Evolutionary conservation across 2,113 vertebrate genomes (phyloP), one percentile per base, ranked within the genome.

Genomic region (Cyprinodon brontotheroides): DNA sequence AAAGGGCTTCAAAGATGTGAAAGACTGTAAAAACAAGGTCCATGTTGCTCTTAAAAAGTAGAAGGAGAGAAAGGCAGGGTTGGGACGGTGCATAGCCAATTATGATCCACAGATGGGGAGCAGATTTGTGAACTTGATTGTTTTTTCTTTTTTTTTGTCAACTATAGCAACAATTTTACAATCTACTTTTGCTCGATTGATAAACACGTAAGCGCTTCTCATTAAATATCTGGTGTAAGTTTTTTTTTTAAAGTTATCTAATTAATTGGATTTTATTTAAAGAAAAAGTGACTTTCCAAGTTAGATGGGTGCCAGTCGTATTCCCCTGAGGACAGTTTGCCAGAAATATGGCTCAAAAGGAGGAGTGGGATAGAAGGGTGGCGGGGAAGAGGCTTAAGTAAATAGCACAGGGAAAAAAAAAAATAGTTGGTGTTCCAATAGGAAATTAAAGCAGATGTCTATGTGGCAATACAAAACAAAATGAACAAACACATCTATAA

Each of bases 331-430:
- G 73, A 62, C 67, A 29, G 68, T 82, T 82, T 92, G 85, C 91
- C 90, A 63, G 70, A 29, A 29, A 68, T 59, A 88, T 90, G 90
- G 89, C 91, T 59, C 7, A 17, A 63, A 71, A 77, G 60, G 67
- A 77, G 78, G 65, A 37, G 72, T 40, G 43, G 45, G 48, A 29
- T 20, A 2, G 39, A 12, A 15, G 47, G 43, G 40, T 12, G 14
- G 17, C 13, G 13, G 22, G 57, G 40, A 20, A 4, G 75, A 63
- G 75, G 62, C 15, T 64, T 75, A 77, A 61, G 84, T 70, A 81
- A 92, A 87, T 22, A 70, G 14, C 14, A 59, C 68, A 83, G 12
- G 82, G 86, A 86, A 0, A 12, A 36, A 74, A 70, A 75, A 65
- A 65, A 60, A 65, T 88, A 79, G 86, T 78, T 70, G 8, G 73